Conservation (phyloP, 2,113 vertebrate species). For the Amblyopsis rosae region DNA sequence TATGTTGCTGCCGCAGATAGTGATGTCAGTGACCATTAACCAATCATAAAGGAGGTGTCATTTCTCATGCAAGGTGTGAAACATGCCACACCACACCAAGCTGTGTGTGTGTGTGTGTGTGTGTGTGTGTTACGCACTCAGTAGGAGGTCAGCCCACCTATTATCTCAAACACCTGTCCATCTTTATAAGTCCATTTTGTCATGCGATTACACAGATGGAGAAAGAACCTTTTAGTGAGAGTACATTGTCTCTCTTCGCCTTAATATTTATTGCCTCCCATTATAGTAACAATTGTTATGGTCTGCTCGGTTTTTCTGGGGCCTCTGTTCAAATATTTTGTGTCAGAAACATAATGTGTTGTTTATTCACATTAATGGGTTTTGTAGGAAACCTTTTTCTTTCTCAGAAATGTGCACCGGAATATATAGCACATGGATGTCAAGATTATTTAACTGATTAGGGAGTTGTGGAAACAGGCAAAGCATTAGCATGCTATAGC, state of each 20-base stretch:
- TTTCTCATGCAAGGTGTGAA: no score
- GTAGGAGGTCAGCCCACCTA: no score
- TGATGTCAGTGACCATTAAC: no score
- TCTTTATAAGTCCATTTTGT: conserved; percentile 16
- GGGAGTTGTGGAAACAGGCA: conserved; percentile 22
- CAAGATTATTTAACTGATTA: conserved; percentile 47
- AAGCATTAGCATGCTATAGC: conserved; percentile 5
- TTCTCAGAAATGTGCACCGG: conserved; percentile 38
- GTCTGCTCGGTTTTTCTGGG: background rate
- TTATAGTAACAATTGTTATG: background rate
- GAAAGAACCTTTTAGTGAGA: conserved; percentile 28
- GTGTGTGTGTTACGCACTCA: no score
- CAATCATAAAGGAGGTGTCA: no score
- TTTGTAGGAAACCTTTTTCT: conserved; percentile 57
- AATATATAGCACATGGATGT: conserved; percentile 41
- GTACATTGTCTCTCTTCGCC: background rate
- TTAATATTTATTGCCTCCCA: background rate
- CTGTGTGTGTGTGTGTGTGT: no score
- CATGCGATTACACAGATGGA: conserved; percentile 15
- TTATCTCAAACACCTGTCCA: no score
- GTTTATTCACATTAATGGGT: conserved; percentile 61
- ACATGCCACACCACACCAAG: no score
- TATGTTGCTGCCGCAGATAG: no score
- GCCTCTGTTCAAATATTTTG: conserved; percentile 66
- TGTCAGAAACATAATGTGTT: conserved; percentile 61